These are phyloP conservation scores for Pseudococcus jackbeardsleyi DNA, from an alignment of 2,888 invertebrate genomes.

Conservation along the genomic window DNA sequence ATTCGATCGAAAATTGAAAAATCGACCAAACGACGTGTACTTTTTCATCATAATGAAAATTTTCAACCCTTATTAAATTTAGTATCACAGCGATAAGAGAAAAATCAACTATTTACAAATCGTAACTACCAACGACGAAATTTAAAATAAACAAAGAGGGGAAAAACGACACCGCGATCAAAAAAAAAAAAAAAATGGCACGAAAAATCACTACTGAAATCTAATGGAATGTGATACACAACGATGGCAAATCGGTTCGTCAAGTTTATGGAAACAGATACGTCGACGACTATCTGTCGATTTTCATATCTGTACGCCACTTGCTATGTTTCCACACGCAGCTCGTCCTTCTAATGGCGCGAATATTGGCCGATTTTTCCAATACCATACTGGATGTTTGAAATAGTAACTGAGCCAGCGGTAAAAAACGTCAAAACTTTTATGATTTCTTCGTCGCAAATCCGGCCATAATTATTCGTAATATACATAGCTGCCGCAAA, in stretches of 20 bases:
- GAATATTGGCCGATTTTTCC: constrained; percentile 18
- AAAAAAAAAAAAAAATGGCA: constrained; percentile 33
- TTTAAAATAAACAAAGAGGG: constrained; percentile 18
- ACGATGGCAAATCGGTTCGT: neutral
- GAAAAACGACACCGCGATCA: constrained; percentile 5
- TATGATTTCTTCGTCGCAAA: constrained; percentile 18
- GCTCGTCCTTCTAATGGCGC: constrained; percentile 51
- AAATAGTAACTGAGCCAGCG: neutral
- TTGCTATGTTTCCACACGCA: constrained; percentile 82
- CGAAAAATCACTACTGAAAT: neutral
- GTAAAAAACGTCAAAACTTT: constrained; percentile 1
- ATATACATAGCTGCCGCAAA: constrained; percentile 53
- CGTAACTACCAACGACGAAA: constrained; percentile 12
- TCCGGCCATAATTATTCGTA: constrained; percentile 24
- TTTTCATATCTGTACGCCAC: constrained; percentile 73
- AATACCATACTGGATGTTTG: constrained; percentile 50
- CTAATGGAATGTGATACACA: constrained; percentile 54
- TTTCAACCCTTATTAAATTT: neutral
- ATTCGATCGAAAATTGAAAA: constrained; percentile 43
- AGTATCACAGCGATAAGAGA: constrained; percentile 57
- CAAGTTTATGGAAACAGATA: no score
- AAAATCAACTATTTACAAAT: constrained; percentile 48
- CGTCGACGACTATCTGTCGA: constrained; percentile 58
- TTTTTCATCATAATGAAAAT: constrained; percentile 53
- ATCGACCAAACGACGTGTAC: constrained; percentile 13